Percentiles rank a stretch among this genome's conserved stretches.
phyloP scores from a whole-genome alignment of 2,888 invertebrate genomes.

The Emmelina monodactyla region DNA sequence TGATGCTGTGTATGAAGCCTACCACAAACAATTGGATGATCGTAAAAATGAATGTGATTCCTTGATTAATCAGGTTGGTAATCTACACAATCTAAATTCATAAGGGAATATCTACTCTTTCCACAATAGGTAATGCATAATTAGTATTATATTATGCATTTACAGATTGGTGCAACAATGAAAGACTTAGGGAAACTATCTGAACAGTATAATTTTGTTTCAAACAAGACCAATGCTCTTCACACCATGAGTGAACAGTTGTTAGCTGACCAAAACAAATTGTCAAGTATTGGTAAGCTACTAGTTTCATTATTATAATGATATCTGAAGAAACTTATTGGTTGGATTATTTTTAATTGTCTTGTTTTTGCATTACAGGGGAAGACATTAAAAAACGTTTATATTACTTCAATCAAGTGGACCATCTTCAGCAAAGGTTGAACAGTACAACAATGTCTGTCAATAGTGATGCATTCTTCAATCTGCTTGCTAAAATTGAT shows the following conservation, averaged over 20 bases:
- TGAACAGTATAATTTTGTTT: slow-evolving; percentile 84
- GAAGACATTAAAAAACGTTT: slow-evolving; percentile 81
- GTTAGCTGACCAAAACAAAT: slow-evolving; percentile 84
- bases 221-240: slow-evolving; percentile 90
- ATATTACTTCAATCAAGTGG: slow-evolving; percentile 86
- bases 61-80: slow-evolving; percentile 67
- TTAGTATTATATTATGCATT: slow-evolving; percentile 6
- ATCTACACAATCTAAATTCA: background rate
- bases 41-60: slow-evolving; percentile 74
- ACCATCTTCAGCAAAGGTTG: slow-evolving; percentile 79
- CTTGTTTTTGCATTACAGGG: slow-evolving; percentile 28
- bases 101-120: background rate
- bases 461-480: slow-evolving; percentile 83
- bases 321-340: no score
- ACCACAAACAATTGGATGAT: slow-evolving; percentile 74
- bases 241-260: slow-evolving; percentile 93
- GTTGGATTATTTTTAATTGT: no score
- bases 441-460: slow-evolving; percentile 83
- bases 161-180: slow-evolving; percentile 73
- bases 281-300: slow-evolving; percentile 76
- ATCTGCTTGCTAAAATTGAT: slow-evolving; percentile 83
- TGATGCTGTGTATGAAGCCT: slow-evolving; percentile 73
- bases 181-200: slow-evolving; percentile 75
- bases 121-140: background rate
- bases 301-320: no score